Evolutionary conservation across 2,113 vertebrate species (phyloP), one percentile per base, ranked within the genome.

Genomic region (Campylomormyrus tamandua): DNA sequence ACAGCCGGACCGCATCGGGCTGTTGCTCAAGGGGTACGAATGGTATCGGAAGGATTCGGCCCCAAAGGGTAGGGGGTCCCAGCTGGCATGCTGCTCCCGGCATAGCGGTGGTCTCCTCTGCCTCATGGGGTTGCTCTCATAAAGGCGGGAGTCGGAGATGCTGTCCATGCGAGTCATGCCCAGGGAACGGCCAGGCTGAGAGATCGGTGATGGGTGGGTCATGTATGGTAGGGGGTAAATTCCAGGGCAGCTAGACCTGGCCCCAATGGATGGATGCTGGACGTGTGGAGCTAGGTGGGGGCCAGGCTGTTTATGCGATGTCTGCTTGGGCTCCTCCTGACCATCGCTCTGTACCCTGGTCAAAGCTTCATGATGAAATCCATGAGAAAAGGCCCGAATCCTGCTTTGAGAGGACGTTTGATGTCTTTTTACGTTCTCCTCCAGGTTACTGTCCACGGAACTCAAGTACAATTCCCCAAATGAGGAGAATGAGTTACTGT

Each of bases 101-200:
- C 98, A 99, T 91, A 99, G 95, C 5, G 98, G 98, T 1, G 98
- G 98, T 77, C 98, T 92, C 50, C 98, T 97, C 94, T 99, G 98
- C 91, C 98, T 96, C 31, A 97, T 95, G 0, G 98, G 98, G 92
- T 99, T 99, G 93, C 97, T 98, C 89, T 99, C 98, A 31, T 99
- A 99, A 52, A 99, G 97, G 92, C 97, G 95, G 0, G 98, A 99
- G 92, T 99, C 98, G 5, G 98, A 99, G 95, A 99, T 96, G 62
- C 98, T 99, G 94, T 99, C 98, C 98, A 99, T 98, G 89, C 98
- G 96, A 4, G 98, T 99, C 98, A 99, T 99, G 62, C 98, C 98
- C 50, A 99, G 96, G 48, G 98, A 98, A 91, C 98, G 97, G 87
- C 98, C 96, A 89, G 97, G 96, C 90, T 98, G 98, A 17, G 97